Evolutionary conservation across 1,140 invertebrate genomes (phyloP), one percentile per base, ranked within the genome.

Genomic region (Drosophila virilis): DNA sequence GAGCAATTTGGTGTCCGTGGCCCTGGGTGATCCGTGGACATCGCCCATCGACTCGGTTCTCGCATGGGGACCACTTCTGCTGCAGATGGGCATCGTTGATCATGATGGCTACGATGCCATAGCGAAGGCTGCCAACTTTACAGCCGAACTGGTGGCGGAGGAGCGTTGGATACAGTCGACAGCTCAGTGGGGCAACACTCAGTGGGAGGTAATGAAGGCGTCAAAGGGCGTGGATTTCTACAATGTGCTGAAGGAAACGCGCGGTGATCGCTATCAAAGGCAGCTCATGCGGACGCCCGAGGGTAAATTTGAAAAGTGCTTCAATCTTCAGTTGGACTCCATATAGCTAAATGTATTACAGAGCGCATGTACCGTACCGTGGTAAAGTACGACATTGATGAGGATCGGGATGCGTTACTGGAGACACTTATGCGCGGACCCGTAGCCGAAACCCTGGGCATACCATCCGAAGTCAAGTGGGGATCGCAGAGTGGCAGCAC

Each of bases 11-110:
- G 94, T 94, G 72, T 97, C 97, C 1, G 94, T 98, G 9, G 96
- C 95, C 0, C 93, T 98, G 85, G 97, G 97, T 2, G 97, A 98
- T 91, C 95, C 96, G 0, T 98, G 97, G 97, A 97, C 97, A 55
- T 96, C 95, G 13, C 97, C 97, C 0, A 94, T 97, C 46, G 96
- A 97, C 85, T 95, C 95, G 13, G 95, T 96, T 0, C 95, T 50
- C 1, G 96, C 95, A 5, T 98, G 97, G 97, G 96, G 94, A 2
- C 96, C 96, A 1, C 92, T 98, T 13, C 40, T 88, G 8, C 67
- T 65, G 13, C 58, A 88, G 6, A 10, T 94, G 82, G 95, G 95
- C 9, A 93, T 96, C 57, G 93, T 96, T 5, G 95, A 96, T 78
- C 92, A 94, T 12, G 76, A 91, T 45, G 95, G 95, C 0, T 94